Evolutionary conservation across 2,888 invertebrate genomes (phyloP).

Genomic region (Rapana venosa): DNA sequence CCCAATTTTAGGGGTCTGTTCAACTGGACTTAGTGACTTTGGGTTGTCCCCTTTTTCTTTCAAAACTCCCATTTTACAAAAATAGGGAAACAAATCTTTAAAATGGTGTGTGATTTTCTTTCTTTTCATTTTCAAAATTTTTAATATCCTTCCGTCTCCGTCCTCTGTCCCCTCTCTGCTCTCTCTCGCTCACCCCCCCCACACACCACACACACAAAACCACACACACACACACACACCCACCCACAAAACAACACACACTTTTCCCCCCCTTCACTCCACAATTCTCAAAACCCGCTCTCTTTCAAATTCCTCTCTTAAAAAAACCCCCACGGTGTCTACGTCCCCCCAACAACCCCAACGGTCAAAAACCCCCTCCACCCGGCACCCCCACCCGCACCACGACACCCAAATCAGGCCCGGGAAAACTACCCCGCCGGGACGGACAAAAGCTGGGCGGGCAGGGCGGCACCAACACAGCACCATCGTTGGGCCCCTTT

Average conservation of each 20-base stretch:
- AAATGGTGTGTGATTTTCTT: neutral
- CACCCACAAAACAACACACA: too few relatives aligned
- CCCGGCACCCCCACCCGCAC: neutral
- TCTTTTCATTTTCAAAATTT: neutral
- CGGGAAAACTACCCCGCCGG: constrained; percentile 30
- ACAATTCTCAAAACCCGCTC: neutral
- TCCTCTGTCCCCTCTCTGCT: too few relatives aligned
- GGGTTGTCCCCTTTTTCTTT: too few relatives aligned
- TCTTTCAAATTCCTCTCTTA: neutral
- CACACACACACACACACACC: too few relatives aligned
- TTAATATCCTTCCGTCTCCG: neutral
- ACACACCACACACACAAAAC: too few relatives aligned
- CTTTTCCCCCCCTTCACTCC: too few relatives aligned
- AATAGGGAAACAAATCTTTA: too few relatives aligned
- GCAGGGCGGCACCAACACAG: constrained; percentile 27
- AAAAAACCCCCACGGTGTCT: neutral
- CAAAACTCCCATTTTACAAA: too few relatives aligned
- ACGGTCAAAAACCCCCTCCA: neutral
- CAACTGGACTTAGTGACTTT: too few relatives aligned
- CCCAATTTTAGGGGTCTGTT: too few relatives aligned
- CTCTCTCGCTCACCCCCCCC: too few relatives aligned
- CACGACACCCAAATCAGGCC: constrained; percentile 7
- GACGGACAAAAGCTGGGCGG: neutral
- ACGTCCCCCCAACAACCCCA: constrained; percentile 17
- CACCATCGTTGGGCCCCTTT: constrained; percentile 62